Conservation (phyloP, 2,888 invertebrate genomes). For the Phasia obesa region DNA sequence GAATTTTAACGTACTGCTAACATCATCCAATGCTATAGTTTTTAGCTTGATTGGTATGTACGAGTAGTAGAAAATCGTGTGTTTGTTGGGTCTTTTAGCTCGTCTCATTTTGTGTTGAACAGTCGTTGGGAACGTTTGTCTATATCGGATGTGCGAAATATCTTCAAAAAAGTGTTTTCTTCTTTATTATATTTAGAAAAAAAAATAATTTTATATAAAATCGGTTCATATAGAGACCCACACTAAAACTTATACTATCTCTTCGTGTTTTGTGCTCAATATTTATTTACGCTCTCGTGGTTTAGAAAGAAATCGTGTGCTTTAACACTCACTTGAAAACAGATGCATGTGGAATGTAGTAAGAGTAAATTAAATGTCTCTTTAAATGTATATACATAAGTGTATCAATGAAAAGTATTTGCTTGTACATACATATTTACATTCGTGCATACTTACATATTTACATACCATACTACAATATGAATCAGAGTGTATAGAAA, state of each 20-base stretch:
- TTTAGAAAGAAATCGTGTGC: slow-evolving; percentile 21
- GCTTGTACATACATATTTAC: not conserved
- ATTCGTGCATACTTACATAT: not conserved
- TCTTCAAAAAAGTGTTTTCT: slow-evolving; percentile 38
- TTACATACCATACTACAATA: not conserved
- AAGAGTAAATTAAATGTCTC: slow-evolving; percentile 22
- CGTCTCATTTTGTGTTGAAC: slow-evolving; percentile 74
- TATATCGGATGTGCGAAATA: slow-evolving; percentile 66
- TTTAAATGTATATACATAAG: slow-evolving; percentile 9
- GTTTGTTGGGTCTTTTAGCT: slow-evolving; percentile 69
- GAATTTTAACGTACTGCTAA: slow-evolving; percentile 59
- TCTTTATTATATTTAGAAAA: slow-evolving; percentile 28
- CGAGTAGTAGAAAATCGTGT: slow-evolving; percentile 66
- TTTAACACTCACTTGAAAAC: not conserved
- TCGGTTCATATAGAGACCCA: slow-evolving; percentile 70
- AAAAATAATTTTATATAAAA: slow-evolving; percentile 53
- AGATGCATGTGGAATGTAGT: slow-evolving; percentile 14
- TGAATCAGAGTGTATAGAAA: slow-evolving; percentile 53
- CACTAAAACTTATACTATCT: slow-evolving; percentile 26
- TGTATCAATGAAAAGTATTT: slow-evolving; percentile 34
- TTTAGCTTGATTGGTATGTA: slow-evolving; percentile 68
- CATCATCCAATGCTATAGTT: slow-evolving; percentile 68
- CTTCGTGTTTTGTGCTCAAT: slow-evolving; percentile 48
- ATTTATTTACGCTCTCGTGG: slow-evolving; percentile 21
- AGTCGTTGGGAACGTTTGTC: slow-evolving; percentile 73